Evolutionary conservation across 92 coral and sea anemone genomes (phyloP).

Genomic region (Muricea muricata): DNA sequence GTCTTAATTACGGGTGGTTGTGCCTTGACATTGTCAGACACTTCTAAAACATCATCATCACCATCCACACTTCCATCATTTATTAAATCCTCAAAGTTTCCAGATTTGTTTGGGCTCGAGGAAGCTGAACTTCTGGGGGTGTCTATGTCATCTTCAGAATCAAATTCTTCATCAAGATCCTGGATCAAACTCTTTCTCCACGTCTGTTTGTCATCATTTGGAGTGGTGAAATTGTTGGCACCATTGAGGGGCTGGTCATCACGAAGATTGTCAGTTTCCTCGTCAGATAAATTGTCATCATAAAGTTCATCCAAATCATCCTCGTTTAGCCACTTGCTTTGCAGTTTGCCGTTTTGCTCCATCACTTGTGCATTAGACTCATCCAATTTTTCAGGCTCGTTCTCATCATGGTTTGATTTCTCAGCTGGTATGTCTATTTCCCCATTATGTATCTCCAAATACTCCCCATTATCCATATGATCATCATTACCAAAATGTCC

Average conservation of each 20-base stretch:
- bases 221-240: slow-evolving; percentile 11
- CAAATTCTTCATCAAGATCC: slow-evolving; percentile 86
- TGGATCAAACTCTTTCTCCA: slow-evolving; percentile 88
- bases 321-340: slow-evolving; percentile 37
- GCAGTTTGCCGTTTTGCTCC: slow-evolving; percentile 17
- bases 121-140: slow-evolving; percentile 59
- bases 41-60: slow-evolving; percentile 83
- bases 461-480: too few relatives aligned
- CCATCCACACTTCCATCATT: slow-evolving; percentile 78
- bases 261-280: too few relatives aligned
- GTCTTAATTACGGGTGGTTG: slow-evolving; percentile 79
- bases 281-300: slow-evolving; percentile 25
- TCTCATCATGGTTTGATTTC: not conserved
- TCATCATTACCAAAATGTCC: too few relatives aligned
- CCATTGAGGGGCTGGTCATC: not conserved
- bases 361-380: not conserved
- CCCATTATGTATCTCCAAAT: not conserved
- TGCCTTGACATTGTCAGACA: slow-evolving; percentile 83
- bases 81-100: slow-evolving; percentile 40
- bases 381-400: not conserved
- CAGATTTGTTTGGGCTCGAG: slow-evolving; percentile 46
- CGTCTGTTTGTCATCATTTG: slow-evolving; percentile 44
- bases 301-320: slow-evolving; percentile 41
- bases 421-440: not conserved
- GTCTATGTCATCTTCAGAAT: slow-evolving; percentile 71